A percentile compares a stretch with the other conserved stretches of the same genome.
Conservation (phyloP, 23 tunicate genomes). For the Pegea sp. region DNA sequence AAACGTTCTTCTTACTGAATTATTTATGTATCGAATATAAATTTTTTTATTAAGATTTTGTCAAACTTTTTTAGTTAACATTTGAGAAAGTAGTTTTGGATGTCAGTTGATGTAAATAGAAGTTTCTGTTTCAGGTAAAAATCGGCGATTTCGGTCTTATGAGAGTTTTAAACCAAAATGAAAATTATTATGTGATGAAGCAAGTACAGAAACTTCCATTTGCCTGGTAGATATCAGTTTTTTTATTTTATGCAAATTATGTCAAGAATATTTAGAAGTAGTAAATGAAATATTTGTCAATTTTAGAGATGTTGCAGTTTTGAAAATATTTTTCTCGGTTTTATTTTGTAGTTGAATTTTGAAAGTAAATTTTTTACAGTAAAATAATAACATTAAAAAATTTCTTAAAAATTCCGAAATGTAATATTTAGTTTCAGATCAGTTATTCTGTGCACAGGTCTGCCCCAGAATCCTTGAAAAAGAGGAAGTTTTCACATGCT, state of each 20-base stretch:
- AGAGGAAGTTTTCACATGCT: constrained; percentile 83
- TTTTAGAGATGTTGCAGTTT: too few relatives aligned
- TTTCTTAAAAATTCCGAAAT: background rate
- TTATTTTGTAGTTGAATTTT: too few relatives aligned
- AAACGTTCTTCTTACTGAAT: background rate
- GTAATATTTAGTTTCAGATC: background rate
- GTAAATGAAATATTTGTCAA: too few relatives aligned
- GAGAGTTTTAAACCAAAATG: constrained; percentile 74
- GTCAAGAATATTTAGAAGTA: too few relatives aligned
- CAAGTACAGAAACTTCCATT: constrained; percentile 87
- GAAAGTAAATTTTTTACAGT: too few relatives aligned
- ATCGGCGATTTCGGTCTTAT: constrained; percentile 97
- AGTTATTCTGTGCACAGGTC: constrained; percentile 14
- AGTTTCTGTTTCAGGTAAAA: constrained; percentile 39
- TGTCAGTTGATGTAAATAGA: too few relatives aligned
- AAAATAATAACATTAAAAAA: too few relatives aligned
- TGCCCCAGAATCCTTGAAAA: constrained; percentile 87
- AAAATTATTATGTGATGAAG: constrained; percentile 87
- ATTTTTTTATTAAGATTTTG: background rate
- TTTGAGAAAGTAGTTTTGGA: too few relatives aligned
- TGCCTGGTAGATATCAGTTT: constrained; percentile 78
- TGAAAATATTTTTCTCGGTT: too few relatives aligned
- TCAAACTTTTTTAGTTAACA: too few relatives aligned
- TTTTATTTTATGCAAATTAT: too few relatives aligned
- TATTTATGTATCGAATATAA: background rate